A percentile compares a stretch with the other conserved stretches of the same genome.
Evolutionary conservation across 2,797 vertebrate species (phyloP).

Genomic region (Sphenopsis melanotis): DNA sequence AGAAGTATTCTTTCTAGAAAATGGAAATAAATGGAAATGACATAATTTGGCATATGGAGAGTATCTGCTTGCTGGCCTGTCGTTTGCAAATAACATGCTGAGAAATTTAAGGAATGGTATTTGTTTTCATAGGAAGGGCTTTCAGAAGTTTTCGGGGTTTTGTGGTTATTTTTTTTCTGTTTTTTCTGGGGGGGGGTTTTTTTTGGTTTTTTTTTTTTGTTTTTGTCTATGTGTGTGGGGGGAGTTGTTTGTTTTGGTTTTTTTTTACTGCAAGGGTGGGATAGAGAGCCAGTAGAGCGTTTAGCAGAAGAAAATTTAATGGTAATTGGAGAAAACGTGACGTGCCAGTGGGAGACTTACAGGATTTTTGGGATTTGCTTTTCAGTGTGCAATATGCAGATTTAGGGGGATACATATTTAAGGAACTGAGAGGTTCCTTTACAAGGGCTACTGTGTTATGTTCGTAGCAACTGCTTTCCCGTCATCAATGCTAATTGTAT

Average conservation of each 20-base stretch:
- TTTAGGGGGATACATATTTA: background rate
- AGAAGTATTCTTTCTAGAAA: slow-evolving; percentile 10
- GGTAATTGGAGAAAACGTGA: background rate
- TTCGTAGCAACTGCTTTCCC: background rate
- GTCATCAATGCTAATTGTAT: background rate
- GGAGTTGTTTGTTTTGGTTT: background rate
- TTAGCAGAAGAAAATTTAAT: background rate
- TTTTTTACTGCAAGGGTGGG: background rate
- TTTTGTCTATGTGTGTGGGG: background rate
- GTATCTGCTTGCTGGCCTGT: background rate
- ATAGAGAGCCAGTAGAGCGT: background rate
- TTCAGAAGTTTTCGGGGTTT: background rate
- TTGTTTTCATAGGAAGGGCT: background rate
- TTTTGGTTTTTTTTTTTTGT: too few species aligned
- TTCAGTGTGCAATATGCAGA: background rate
- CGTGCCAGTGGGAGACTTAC: background rate
- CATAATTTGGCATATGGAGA: background rate
- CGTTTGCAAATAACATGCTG: background rate
- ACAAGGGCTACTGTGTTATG: background rate
- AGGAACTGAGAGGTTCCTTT: background rate
- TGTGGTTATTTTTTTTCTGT: background rate
- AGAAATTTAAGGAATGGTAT: background rate
- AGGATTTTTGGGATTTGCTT: background rate
- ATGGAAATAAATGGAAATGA: slow-evolving; percentile 13
- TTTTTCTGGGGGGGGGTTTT: too few species aligned